Percentiles rank a stretch among this genome's conserved stretches.
phyloP scores from a whole-genome alignment of 1,140 invertebrate species.

The Bathynomus jamesi region DNA sequence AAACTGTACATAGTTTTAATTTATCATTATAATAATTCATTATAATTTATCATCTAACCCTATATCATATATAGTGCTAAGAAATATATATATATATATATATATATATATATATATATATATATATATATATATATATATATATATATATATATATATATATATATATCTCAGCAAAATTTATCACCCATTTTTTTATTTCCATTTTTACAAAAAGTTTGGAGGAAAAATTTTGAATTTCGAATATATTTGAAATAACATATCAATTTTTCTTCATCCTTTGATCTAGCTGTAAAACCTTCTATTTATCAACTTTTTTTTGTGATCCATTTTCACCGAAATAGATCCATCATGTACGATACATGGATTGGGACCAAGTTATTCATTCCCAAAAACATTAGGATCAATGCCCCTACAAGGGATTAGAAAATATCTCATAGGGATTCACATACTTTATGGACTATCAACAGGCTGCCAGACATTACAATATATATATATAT shows the following conservation, averaged over 20 bases:
- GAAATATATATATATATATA: background rate
- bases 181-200: background rate
- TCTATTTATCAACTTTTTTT: background rate
- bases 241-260: no score
- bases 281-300: background rate
- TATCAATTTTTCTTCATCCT: background rate
- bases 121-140: slow-evolving; percentile 3
- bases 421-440: background rate
- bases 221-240: no score
- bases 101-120: slow-evolving; percentile 1
- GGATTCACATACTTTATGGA: background rate
- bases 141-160: background rate
- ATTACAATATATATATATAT: background rate
- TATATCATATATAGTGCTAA: background rate
- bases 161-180: background rate
- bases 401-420: background rate
- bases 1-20: no score
- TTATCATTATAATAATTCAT: no score
- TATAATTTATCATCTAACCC: background rate
- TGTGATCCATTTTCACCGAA: background rate
- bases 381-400: background rate
- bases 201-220: no score
- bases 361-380: background rate
- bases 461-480: background rate
- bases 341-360: background rate